Evolutionary conservation across 2,888 invertebrate species (phyloP), one percentile per base, ranked within the genome.

Genomic region (Tridacna crocea): DNA sequence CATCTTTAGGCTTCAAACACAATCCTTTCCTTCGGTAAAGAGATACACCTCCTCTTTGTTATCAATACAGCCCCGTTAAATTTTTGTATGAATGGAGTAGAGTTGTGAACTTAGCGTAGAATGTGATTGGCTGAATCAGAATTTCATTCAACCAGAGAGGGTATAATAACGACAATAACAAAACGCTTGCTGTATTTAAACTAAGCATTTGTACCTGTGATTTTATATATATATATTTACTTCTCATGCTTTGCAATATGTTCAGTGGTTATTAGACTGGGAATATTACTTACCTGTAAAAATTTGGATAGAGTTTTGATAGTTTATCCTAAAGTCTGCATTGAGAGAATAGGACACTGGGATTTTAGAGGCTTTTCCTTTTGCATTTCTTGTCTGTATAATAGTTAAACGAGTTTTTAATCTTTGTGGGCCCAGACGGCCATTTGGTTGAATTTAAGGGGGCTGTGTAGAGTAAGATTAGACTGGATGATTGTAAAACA

Each of bases 61-160:
- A 70, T 48, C 70, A 70, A 0, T 48, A 6, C 70, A 24, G 70
- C 70, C 70, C 70, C 70, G 48, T 70, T 70, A 70, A 46, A 48
- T 70, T 26, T 70, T 36, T 70, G 51, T 70, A 51, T 70, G 70
- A 70, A 70, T 70, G 70, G 47, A 70, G 70, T 70, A 22, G 1
- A 51, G 70, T 51, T 47, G 70, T 70, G 26, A 70, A 48, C 46
- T 26, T 70, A 61, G 70, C 36, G 70, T 70, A 70, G 51, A 70
- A 70, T 79, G 46, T 79, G 79, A 79, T 79, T 79, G 79, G 79
- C 24, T 61, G 75, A 75, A 61, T 0, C 24, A 26, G 22, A 51
- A 36, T 72, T 75, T 75, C 79, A 79, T 79, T 79, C 79, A 79
- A 63, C 70, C 75, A 61, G 70, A 70, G 70, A 70, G 15, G 70